These are phyloP conservation scores for Phylloscopus trochiloides DNA, from an alignment of 2,113 vertebrate genomes.

Conservation along the genomic window DNA sequence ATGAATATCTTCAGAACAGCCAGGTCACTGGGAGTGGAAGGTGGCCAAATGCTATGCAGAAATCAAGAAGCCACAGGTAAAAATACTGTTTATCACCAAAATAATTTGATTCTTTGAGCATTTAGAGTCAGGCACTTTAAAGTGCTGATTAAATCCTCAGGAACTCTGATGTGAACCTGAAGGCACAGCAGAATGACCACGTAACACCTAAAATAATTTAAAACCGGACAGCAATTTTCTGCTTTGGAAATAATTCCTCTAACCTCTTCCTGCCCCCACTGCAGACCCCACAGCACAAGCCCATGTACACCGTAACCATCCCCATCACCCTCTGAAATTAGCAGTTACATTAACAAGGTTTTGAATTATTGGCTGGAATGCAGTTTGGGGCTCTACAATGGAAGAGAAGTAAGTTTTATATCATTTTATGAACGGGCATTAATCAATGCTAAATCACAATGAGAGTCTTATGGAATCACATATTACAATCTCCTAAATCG, in stretches of 20 bases:
- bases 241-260: conserved; percentile 35
- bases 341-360: conserved; percentile 47
- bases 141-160: not conserved
- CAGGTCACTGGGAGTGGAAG: not conserved
- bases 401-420: conserved; percentile 53
- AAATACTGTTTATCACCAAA: not conserved
- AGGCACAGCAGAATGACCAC: not conserved
- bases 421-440: conserved; percentile 48
- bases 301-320: not conserved
- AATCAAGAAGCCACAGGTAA: not conserved
- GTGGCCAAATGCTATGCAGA: not conserved
- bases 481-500: conserved; percentile 38
- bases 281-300: not conserved
- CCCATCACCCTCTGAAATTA: conserved; percentile 30
- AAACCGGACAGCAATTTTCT: not conserved
- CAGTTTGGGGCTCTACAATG: not conserved
- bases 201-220: not conserved
- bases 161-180: not conserved
- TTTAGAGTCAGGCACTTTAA: not conserved
- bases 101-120: not conserved
- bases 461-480: conserved; percentile 49
- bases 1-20: not conserved
- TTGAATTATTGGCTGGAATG: conserved; percentile 51
- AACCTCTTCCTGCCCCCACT: conserved; percentile 24
- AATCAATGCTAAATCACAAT: conserved; percentile 60